Base-by-base conservation (phyloP, 2,113 vertebrate species). In the Ranitomeya variabilis region DNA sequence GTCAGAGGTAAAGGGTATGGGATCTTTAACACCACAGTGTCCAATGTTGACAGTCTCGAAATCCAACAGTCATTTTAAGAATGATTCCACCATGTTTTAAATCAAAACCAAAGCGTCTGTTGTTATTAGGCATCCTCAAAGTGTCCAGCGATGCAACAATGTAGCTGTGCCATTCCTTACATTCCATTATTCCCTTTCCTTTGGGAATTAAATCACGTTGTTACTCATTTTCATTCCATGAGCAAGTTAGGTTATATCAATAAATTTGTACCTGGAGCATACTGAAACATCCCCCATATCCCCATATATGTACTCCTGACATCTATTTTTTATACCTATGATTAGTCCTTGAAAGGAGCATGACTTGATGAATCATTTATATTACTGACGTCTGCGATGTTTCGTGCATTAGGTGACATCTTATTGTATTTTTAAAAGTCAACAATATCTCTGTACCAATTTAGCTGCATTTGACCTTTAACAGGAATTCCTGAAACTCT, bases 181-280 rank as follows among this genome's bases (percentile, higher is more conserved):
- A 57, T 79, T 79, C 77, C 51, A 26, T 13, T 11, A 4, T 79
- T n/a, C n/a, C 7, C 52, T 79, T 79, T 79, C 51, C 77, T 52
- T 79, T 54, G 52, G 52, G 51, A 54, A 79, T 78, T 21, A 51
- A 45, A 21, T 78, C n/a, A 78, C 18, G 54, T 23, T 57, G 52
- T 23, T 55, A 57, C 77, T 91, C 45, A 91, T 79, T 79, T 79
- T 79, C 51, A 79, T 79, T 91, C 45, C 79, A 81, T 18, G 73
- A 76, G 73, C 51, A 45, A 76, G 73, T 51, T 76, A 52, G 19
- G 45, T 51, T 76, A 18, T 76, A 52, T 76, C 73, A 52, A 16
- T 76, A 76, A 76, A 76, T 52, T 52, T 21, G 7, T 76, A 52
- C 45, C 45, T 26, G 37, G 73, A 51, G 37, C 73, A 51, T 76